These are phyloP conservation scores for Siniperca obscura DNA, from an alignment of 2,797 vertebrate genomes.

Conservation along the genomic window DNA sequence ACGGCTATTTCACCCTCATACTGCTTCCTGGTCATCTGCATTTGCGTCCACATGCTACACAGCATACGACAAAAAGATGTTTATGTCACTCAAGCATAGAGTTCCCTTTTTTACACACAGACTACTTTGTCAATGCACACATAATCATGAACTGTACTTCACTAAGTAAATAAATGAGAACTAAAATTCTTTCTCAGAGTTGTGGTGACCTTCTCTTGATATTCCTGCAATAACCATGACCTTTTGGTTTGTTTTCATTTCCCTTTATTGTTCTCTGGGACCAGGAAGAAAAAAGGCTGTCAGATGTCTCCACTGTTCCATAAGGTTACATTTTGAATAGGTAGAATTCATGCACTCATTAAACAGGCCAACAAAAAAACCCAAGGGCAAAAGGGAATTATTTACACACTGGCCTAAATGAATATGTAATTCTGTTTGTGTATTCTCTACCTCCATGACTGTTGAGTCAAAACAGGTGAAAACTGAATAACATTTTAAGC, in stretches of 20 bases:
- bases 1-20: no score
- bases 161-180: background rate
- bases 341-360: conserved; percentile 42
- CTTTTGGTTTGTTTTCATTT: conserved; percentile 40
- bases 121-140: background rate
- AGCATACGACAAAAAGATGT: no score
- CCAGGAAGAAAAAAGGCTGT: conserved; percentile 5
- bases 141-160: background rate
- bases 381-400: conserved; percentile 54
- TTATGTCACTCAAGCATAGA: background rate
- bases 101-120: background rate
- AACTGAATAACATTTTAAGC: conserved; percentile 23
- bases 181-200: background rate
- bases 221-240: conserved; percentile 16
- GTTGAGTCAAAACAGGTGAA: conserved; percentile 22
- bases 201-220: background rate
- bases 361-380: conserved; percentile 36
- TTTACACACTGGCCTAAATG: conserved; percentile 54
- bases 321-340: conserved; percentile 17
- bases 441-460: conserved; percentile 15
- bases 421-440: conserved; percentile 50
- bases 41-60: no score
- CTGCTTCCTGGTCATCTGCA: no score
- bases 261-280: conserved; percentile 20
- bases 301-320: conserved; percentile 16